Conservation (phyloP, 2,797 vertebrate species). For the Benthosema pterotum region DNA sequence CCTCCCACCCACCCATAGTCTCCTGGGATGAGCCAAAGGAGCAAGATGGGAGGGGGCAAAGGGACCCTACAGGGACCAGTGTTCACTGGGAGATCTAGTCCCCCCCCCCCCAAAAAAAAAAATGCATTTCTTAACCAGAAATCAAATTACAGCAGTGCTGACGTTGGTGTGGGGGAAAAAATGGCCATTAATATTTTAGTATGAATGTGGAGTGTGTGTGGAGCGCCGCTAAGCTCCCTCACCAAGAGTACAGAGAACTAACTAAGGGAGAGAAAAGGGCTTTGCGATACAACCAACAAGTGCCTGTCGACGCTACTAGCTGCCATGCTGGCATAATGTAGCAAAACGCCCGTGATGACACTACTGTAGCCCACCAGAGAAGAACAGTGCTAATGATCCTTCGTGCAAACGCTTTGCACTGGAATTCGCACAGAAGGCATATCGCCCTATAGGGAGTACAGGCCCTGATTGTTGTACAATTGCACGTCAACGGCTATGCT, state of each 20-base stretch:
- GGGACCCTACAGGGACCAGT: constrained; percentile 46
- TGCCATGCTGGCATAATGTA: constrained; percentile 15
- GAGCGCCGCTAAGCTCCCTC: constrained; percentile 17
- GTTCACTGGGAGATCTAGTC: constrained; percentile 53
- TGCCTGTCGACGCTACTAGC: constrained; percentile 44
- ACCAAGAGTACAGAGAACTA: constrained; percentile 30
- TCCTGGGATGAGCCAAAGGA: constrained; percentile 47
- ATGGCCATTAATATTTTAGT: constrained; percentile 72
- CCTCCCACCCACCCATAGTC: constrained; percentile 39
- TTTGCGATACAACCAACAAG: constrained; percentile 63
- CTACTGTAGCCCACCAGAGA: constrained; percentile 6
- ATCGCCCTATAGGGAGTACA: constrained; percentile 19
- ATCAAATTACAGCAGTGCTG: constrained; percentile 74
- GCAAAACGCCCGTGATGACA: constrained; percentile 25
- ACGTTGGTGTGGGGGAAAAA: constrained; percentile 58
- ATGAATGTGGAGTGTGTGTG: constrained; percentile 32
- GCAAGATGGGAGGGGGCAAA: constrained; percentile 47
- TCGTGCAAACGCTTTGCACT: constrained; percentile 18
- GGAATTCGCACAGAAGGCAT: not conserved
- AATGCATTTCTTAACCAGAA: constrained; percentile 66
- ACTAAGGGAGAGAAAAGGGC: constrained; percentile 18
- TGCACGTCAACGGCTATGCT: constrained; percentile 31
- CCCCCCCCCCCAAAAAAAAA: no score
- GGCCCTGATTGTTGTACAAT: constrained; percentile 28
- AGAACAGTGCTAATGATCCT: constrained; percentile 31